A percentile compares a stretch with the other conserved stretches of the same genome.
phyloP scores from a whole-genome alignment of 2,797 vertebrate genomes.

The Jordanella pulchra region DNA sequence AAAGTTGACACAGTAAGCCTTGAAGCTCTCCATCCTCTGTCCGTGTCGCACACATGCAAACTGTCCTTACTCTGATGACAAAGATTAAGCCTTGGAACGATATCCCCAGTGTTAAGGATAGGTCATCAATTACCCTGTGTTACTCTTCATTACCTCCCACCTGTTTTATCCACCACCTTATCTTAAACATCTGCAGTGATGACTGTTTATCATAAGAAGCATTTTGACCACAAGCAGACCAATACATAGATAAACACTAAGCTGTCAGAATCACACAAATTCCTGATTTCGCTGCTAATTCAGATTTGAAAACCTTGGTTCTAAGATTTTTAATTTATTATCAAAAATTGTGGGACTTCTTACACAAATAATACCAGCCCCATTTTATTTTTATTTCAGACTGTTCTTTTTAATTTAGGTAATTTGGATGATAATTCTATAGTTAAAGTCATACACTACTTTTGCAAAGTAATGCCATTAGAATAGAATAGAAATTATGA shows the following conservation, averaged over 20 bases:
- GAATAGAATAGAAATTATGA: neutral
- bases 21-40: slow-evolving; percentile 46
- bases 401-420: neutral
- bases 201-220: slow-evolving; percentile 19
- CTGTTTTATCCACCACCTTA: slow-evolving; percentile 72
- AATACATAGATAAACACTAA: slow-evolving; percentile 17
- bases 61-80: slow-evolving; percentile 71
- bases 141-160: slow-evolving; percentile 79
- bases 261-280: neutral
- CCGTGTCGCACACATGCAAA: slow-evolving; percentile 29
- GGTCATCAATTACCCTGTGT: slow-evolving; percentile 77
- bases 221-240: slow-evolving; percentile 23
- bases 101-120: slow-evolving; percentile 73
- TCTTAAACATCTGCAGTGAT: slow-evolving; percentile 33
- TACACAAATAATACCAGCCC: neutral
- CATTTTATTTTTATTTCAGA: neutral
- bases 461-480: too few relatives aligned
- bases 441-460: too few relatives aligned
- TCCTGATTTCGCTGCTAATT: neutral
- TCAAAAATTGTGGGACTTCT: neutral
- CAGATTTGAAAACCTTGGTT: neutral
- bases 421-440: too few relatives aligned
- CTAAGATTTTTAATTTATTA: neutral
- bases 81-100: slow-evolving; percentile 77
- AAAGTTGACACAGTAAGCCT: slow-evolving; percentile 74